Conservation (phyloP, 1,140 invertebrate genomes). For the Bicyclus anynana region DNA sequence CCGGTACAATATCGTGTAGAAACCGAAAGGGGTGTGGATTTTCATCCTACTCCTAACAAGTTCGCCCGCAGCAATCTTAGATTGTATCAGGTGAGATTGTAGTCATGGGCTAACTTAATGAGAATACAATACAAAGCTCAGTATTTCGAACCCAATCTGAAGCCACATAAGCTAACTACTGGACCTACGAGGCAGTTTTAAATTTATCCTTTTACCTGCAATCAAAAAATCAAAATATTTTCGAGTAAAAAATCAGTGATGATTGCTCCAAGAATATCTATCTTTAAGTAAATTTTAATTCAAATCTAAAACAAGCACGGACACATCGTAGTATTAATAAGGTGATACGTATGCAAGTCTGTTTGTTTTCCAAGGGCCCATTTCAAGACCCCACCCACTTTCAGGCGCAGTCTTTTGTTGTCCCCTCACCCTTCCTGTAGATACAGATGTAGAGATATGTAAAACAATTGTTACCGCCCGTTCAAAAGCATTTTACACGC, state of each 20-base stretch:
- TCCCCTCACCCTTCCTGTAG: slow-evolving; percentile 1
- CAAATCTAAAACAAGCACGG: slow-evolving; percentile 11
- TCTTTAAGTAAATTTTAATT: slow-evolving; percentile 1
- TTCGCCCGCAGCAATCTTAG: too few relatives aligned
- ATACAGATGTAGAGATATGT: not conserved
- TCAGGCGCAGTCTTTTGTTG: not conserved
- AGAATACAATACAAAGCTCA: too few relatives aligned
- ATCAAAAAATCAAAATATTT: not conserved
- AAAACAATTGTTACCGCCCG: not conserved
- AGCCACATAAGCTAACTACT: too few relatives aligned
- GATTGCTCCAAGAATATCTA: not conserved
- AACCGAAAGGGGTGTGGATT: too few relatives aligned
- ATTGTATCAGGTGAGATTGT: too few relatives aligned
- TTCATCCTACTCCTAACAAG: too few relatives aligned
- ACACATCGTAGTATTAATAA: slow-evolving; percentile 25
- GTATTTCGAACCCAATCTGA: too few relatives aligned
- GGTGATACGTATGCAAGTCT: slow-evolving; percentile 43
- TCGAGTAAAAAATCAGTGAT: not conserved
- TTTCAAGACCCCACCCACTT: slow-evolving; percentile 14
- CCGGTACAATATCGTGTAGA: too few relatives aligned
- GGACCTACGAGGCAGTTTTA: too few relatives aligned
- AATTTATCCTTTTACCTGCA: too few relatives aligned
- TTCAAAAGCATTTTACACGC: not conserved
- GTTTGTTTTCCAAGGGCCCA: slow-evolving; percentile 31
- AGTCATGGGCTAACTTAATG: too few relatives aligned